These are phyloP conservation scores for Aphidius gifuensis DNA, from an alignment of 1,140 invertebrate species.

Conservation along the genomic window DNA sequence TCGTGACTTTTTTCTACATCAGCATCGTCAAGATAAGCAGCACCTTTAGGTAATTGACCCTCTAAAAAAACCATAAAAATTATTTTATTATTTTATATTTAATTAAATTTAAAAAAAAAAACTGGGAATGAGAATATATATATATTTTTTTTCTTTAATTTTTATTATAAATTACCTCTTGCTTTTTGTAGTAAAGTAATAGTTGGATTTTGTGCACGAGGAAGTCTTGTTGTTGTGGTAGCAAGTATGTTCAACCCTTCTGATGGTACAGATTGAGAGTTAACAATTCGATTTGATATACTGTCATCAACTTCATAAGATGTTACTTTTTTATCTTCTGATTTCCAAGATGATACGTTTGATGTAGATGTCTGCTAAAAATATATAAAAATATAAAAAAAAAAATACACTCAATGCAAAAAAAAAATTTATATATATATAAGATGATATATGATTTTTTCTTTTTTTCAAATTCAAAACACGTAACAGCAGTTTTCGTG, in stretches of 20 bases:
- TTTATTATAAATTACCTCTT: conserved; percentile 63
- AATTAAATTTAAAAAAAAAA: conserved; percentile 7
- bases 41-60: conserved; percentile 76
- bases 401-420: background rate
- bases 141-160: background rate
- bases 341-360: conserved; percentile 43
- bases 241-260: conserved; percentile 61
- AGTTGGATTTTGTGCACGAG: conserved; percentile 81
- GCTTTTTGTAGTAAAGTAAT: conserved; percentile 86
- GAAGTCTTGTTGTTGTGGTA: conserved; percentile 57
- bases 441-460: background rate
- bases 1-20: conserved; percentile 52
- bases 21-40: conserved; percentile 67
- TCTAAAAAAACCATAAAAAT: conserved; percentile 59
- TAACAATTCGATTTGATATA: conserved; percentile 58
- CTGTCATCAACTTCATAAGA: conserved; percentile 44
- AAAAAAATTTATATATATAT: background rate
- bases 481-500: conserved; percentile 17
- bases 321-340: conserved; percentile 35
- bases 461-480: conserved; percentile 10
- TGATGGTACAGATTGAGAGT: conserved; percentile 63
- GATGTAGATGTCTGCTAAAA: conserved; percentile 25
- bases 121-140: background rate
- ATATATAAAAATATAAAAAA: background rate
- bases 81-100: conserved; percentile 19